Conservation (phyloP, 2,888 invertebrate genomes). For the Perithous albicinctus region DNA sequence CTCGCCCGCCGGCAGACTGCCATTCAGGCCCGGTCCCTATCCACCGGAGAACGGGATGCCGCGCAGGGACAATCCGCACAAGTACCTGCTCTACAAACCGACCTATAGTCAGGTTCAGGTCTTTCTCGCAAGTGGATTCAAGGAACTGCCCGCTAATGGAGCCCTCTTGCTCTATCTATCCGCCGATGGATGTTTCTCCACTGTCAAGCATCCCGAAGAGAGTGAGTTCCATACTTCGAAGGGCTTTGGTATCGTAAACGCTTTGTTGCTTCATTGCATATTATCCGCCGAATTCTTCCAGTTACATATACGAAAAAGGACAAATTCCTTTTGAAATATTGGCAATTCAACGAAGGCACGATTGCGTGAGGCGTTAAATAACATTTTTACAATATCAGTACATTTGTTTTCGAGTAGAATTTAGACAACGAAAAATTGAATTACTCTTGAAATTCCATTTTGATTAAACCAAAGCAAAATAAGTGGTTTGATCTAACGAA, state of each 20-base stretch:
- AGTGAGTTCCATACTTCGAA: slow-evolving; percentile 87
- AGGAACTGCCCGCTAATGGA: slow-evolving; percentile 96
- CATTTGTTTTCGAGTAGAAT: too few relatives aligned
- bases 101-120: slow-evolving; percentile 97
- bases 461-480: too few relatives aligned
- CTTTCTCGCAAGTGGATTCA: slow-evolving; percentile 96
- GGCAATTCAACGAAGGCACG: background rate
- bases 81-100: slow-evolving; percentile 97
- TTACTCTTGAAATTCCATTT: background rate
- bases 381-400: too few relatives aligned
- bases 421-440: too few relatives aligned
- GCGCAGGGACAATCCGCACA: slow-evolving; percentile 96
- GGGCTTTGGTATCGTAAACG: background rate
- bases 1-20: slow-evolving; percentile 89
- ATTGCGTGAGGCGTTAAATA: too few relatives aligned
- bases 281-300: background rate
- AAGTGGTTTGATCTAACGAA: too few relatives aligned
- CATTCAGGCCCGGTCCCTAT: slow-evolving; percentile 86
- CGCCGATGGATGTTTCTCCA: slow-evolving; percentile 94
- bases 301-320: background rate
- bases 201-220: slow-evolving; percentile 94
- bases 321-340: background rate
- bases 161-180: slow-evolving; percentile 96
- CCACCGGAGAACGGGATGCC: slow-evolving; percentile 90
- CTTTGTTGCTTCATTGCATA: background rate